These are phyloP conservation scores for Campopleginae sp. DNA, from an alignment of 2,888 invertebrate genomes.

Conservation along the genomic window DNA sequence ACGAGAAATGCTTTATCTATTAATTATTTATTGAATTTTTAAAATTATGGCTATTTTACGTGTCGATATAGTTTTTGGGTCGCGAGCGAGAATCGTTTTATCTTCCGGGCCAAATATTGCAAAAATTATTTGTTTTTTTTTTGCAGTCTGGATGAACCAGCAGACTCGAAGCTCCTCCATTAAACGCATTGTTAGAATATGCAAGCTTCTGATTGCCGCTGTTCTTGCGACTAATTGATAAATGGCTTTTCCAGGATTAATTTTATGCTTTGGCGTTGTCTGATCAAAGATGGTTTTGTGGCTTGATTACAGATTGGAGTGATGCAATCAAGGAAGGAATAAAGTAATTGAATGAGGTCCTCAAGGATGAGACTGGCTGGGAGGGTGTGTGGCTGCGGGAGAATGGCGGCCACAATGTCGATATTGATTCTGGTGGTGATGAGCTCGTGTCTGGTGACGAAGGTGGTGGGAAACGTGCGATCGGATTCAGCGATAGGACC, in stretches of 20 bases:
- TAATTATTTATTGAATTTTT: no score
- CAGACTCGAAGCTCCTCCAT: neutral
- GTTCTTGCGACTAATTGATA: constrained; percentile 51
- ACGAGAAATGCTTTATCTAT: no score
- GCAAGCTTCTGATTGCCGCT: neutral
- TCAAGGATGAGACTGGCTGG: constrained; percentile 72
- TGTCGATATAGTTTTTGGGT: no score
- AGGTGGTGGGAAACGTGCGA: constrained; percentile 72
- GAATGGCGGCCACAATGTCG: constrained; percentile 68
- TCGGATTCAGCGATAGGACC: constrained; percentile 76
- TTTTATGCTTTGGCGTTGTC: constrained; percentile 19
- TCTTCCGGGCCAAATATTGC: no score
- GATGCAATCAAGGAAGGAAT: constrained; percentile 76
- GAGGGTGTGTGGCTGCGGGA: constrained; percentile 61
- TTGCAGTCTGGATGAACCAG: neutral
- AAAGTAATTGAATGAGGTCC: constrained; percentile 70
- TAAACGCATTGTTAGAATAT: neutral
- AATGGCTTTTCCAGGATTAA: constrained; percentile 48
- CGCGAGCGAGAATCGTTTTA: no score
- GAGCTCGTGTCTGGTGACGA: constrained; percentile 55
- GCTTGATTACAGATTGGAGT: constrained; percentile 78
- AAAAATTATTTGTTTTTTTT: no score
- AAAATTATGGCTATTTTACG: no score
- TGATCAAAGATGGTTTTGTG: constrained; percentile 24
- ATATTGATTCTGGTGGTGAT: constrained; percentile 65